These are phyloP conservation scores for Meda fulgida DNA, from an alignment of 2,797 vertebrate species.

Conservation along the genomic window DNA sequence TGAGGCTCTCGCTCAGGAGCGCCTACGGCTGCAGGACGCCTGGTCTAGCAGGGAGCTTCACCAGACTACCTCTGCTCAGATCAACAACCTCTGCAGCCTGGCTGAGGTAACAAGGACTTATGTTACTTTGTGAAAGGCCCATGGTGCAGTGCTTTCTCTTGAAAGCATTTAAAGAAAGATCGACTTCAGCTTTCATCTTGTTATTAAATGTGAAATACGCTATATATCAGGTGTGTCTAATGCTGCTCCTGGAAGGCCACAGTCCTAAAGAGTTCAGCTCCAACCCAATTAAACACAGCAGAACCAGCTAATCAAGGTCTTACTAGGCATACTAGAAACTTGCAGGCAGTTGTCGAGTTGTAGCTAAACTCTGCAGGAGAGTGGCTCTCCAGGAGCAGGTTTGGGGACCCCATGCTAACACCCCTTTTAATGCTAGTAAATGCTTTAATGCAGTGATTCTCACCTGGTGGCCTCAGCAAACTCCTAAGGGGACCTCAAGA, in stretches of 20 bases:
- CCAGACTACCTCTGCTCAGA: conserved; percentile 60
- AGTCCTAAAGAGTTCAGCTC: neutral
- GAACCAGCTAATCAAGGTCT: neutral
- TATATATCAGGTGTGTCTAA: neutral
- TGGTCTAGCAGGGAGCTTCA: conserved; percentile 70
- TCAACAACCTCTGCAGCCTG: conserved; percentile 58
- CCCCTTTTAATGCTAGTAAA: neutral
- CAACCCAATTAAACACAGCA: neutral
- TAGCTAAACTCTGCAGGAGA: neutral
- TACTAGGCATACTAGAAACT: neutral
- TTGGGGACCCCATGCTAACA: neutral
- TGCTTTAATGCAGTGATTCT: neutral
- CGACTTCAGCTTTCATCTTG: neutral
- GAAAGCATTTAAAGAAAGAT: neutral
- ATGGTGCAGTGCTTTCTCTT: neutral
- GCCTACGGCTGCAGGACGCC: conserved; percentile 81
- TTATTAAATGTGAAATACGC: neutral
- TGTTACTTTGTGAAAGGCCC: neutral
- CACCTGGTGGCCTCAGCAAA: neutral
- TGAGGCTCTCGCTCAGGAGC: conserved; percentile 82
- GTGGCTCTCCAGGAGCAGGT: neutral
- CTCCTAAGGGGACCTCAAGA: neutral
- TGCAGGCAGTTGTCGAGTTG: neutral
- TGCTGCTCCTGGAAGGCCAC: neutral
- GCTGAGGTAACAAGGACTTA: conserved; percentile 66